Evolutionary conservation across 2,888 invertebrate genomes (phyloP), one percentile per base, ranked within the genome.

Genomic region (Clunio marinus): DNA sequence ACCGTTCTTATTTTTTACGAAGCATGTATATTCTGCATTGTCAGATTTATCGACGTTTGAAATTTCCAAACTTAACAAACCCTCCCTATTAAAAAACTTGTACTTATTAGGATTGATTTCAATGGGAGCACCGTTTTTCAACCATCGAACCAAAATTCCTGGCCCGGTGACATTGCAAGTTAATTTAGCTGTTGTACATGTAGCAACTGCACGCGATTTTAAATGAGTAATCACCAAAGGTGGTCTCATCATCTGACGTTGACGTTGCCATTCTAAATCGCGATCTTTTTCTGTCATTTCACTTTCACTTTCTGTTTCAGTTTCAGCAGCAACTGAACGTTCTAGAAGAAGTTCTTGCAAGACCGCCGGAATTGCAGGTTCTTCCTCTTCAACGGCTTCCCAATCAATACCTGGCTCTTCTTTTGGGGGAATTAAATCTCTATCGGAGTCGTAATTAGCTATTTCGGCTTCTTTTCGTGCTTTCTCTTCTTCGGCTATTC

Each of bases 141-240:
- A 82, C 93, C 93, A 93, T 67, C 85, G 82, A 1, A 90, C 81
- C 27, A 82, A 82, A 32, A 89, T 86, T 69, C 88, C 87, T 0
- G 86, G 83, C 3, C 89, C 88, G 10, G 89, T 80, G 1, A 91
- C 85, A 71, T 87, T 88, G 75, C 92, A 93, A 0, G 88, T 89
- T 7, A 93, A 77, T 77, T 89, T 89, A 2, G 90, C 86, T 72
- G 87, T 82, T 13, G 88, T 87, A 1, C 88, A 88, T 74, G 86
- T 84, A 0, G 87, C 86, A 13, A 89, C 87, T 1, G 87, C 87
- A 75, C 89, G 83, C 72, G 91, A 88, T 15, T 88, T 88, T 69
- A 93, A 78, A 67, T 83, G 83, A 1, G 88, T 88, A 25, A 66
- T 66, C 59, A 88, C 88, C 74, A 93, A 88, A 69, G 83, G 81